Evolutionary conservation across 2,888 invertebrate species (phyloP).

Genomic region (Latrodectus elegans): DNA sequence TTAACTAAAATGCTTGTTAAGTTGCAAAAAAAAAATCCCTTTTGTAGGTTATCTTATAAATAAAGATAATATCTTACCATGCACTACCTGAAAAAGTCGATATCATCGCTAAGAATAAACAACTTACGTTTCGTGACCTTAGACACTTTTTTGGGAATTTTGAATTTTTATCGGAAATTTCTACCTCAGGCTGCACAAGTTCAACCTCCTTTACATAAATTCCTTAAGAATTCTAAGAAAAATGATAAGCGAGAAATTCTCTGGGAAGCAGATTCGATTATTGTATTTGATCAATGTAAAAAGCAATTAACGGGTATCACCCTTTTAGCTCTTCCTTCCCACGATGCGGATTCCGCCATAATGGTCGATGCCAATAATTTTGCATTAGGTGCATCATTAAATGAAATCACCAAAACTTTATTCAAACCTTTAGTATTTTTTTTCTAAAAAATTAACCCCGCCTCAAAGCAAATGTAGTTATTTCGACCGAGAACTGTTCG

Average conservation of each 20-base stretch:
- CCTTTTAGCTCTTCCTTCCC: neutral
- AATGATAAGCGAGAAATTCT: too few relatives aligned
- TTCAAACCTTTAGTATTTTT: neutral
- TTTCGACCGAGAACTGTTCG: neutral
- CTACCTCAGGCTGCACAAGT: too few relatives aligned
- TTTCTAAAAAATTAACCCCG: neutral
- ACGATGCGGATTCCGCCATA: neutral
- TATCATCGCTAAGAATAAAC: too few relatives aligned
- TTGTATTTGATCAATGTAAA: too few relatives aligned
- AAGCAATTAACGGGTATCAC: neutral
- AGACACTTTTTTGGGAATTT: too few relatives aligned
- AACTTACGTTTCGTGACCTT: too few relatives aligned
- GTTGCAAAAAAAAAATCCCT: neutral
- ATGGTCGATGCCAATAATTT: neutral
- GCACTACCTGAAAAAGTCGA: too few relatives aligned
- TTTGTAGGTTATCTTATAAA: neutral
- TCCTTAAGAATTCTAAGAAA: too few relatives aligned
- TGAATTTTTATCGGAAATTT: too few relatives aligned
- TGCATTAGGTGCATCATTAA: neutral
- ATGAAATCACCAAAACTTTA: neutral
- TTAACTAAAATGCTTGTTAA: neutral
- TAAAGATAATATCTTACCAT: too few relatives aligned
- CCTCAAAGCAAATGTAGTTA: neutral
- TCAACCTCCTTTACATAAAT: too few relatives aligned
- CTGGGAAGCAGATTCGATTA: too few relatives aligned